A percentile compares a stretch with the other conserved stretches of the same genome.
Conservation (phyloP, 2,797 vertebrate species). For the Brachyrhaphis roseni region DNA sequence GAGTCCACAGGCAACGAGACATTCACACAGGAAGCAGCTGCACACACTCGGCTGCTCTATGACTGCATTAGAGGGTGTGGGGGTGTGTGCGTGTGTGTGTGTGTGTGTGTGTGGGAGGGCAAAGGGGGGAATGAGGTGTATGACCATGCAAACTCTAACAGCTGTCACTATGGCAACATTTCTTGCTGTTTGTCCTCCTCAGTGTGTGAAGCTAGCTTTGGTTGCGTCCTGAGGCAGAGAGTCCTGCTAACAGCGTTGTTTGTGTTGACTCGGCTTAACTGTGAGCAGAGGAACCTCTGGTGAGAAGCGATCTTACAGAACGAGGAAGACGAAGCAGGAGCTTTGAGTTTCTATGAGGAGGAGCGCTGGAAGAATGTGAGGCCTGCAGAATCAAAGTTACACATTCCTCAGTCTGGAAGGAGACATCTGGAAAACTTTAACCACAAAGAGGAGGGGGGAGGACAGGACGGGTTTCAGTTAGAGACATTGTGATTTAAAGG, state of each 20-base stretch:
- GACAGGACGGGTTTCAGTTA: slow-evolving; percentile 13
- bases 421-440: slow-evolving; percentile 66
- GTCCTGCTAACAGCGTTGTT: not conserved
- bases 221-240: not conserved
- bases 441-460: slow-evolving; percentile 32
- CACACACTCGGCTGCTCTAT: slow-evolving; percentile 24
- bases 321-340: not conserved
- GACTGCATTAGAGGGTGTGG: not conserved
- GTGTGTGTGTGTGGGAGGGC: not conserved
- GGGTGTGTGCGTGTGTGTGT: not conserved
- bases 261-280: not conserved
- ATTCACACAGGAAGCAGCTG: slow-evolving; percentile 66
- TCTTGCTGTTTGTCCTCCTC: not conserved
- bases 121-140: not conserved
- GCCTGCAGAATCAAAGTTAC: slow-evolving; percentile 36
- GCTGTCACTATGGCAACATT: not conserved
- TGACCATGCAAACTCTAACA: not conserved
- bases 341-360: not conserved
- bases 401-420: slow-evolving; percentile 55
- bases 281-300: not conserved
- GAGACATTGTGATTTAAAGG: not conserved
- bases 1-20: not conserved
- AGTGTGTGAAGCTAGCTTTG: no score
- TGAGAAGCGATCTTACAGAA: not conserved
- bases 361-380: slow-evolving; percentile 5